phyloP scores from a whole-genome alignment of 2,113 vertebrate genomes.

The Mormyrus iriodes region DNA sequence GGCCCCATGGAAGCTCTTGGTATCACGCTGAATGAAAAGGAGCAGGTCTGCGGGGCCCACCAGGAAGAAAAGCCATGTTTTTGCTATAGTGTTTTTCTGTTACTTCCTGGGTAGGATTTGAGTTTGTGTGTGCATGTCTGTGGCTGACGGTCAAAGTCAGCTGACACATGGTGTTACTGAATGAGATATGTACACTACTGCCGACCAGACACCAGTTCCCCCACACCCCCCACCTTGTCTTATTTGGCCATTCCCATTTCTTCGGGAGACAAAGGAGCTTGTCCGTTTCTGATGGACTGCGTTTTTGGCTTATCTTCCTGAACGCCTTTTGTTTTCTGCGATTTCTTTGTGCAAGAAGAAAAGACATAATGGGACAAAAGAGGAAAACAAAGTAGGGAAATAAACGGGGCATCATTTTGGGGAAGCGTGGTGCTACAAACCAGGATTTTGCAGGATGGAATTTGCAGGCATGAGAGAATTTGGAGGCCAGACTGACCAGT shows the following conservation, averaged over 20 bases:
- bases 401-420: not conserved
- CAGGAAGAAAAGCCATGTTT: not conserved
- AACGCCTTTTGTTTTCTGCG: not conserved
- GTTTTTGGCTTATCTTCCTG: not conserved
- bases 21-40: slow-evolving; percentile 21
- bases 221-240: not conserved
- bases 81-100: not conserved
- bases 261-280: not conserved
- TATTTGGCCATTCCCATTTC: not conserved
- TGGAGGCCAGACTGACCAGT: not conserved
- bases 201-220: not conserved
- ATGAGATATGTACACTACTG: no score
- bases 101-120: not conserved
- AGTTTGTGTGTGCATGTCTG: not conserved
- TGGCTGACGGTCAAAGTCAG: not conserved
- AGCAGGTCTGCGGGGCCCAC: not conserved
- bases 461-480: not conserved
- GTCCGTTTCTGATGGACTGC: not conserved
- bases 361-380: not conserved
- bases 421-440: not conserved
- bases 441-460: not conserved
- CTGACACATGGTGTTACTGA: not conserved
- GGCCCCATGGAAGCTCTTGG: slow-evolving; percentile 28
- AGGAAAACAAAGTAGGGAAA: not conserved
- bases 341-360: not conserved